Evolutionary conservation across 2,888 invertebrate genomes (phyloP).

Genomic region (Pollenia angustigena): DNA sequence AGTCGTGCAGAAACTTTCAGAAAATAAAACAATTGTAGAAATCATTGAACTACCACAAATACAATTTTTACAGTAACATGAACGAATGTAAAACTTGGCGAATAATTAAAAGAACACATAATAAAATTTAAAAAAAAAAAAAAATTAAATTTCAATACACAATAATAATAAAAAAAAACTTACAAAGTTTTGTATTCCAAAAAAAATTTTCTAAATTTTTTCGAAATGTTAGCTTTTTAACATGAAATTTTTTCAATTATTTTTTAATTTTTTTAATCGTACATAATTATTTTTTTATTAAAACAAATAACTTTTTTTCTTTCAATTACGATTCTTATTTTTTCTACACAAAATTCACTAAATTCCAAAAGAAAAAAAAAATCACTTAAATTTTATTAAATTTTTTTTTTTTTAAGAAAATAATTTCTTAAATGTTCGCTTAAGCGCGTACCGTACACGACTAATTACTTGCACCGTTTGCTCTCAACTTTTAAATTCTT

Average conservation of each 20-base stretch:
- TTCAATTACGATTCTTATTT: no score
- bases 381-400: no score
- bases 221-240: no score
- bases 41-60: conserved; percentile 77
- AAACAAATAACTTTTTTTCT: not conserved
- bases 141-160: not conserved
- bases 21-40: conserved; percentile 74
- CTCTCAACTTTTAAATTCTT: conserved; percentile 78
- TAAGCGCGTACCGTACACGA: conserved; percentile 80
- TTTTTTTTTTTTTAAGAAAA: conserved; percentile 7
- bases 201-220: no score
- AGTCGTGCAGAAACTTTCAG: conserved; percentile 78
- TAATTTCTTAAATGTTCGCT: conserved; percentile 76
- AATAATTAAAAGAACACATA: conserved; percentile 20
- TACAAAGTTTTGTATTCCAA: not conserved
- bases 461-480: conserved; percentile 77
- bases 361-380: no score
- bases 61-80: conserved; percentile 53
- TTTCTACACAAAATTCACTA: no score
- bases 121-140: not conserved
- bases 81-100: conserved; percentile 2
- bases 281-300: not conserved
- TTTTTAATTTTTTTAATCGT: not conserved
- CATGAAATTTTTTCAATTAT: not conserved
- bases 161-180: not conserved